These are phyloP conservation scores for Iguana delicatissima DNA, from an alignment of 2,797 vertebrate species.

Conservation along the genomic window DNA sequence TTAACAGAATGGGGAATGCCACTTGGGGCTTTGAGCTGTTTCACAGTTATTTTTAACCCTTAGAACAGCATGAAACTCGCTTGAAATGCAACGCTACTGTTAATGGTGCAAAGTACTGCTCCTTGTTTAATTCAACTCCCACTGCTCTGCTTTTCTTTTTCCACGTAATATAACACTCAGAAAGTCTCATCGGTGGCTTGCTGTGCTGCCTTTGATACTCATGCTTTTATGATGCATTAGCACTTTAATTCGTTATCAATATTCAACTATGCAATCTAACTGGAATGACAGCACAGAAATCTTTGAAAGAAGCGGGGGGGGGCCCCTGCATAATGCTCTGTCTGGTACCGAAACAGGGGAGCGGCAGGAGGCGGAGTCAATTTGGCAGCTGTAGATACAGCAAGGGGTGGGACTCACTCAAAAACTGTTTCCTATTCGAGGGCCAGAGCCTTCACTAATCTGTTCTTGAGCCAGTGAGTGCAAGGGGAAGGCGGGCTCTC, in stretches of 20 bases:
- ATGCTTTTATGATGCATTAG: background rate
- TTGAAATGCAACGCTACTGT: background rate
- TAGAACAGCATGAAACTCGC: background rate
- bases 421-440: slow-evolving; percentile 16
- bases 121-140: background rate
- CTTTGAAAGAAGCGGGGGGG: background rate
- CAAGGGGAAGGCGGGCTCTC: slow-evolving; percentile 23
- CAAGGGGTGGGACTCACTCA: slow-evolving; percentile 5
- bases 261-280: background rate
- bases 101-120: background rate
- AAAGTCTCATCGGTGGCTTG: background rate
- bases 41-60: background rate
- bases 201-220: background rate
- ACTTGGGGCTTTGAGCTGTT: background rate
- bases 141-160: background rate
- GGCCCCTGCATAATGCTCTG: slow-evolving; percentile 5
- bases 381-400: slow-evolving; percentile 7
- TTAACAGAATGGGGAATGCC: background rate
- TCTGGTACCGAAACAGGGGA: background rate
- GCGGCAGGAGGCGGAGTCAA: background rate
- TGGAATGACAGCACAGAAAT: background rate
- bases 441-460: slow-evolving; percentile 12
- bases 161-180: background rate
- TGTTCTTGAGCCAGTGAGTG: slow-evolving; percentile 26
- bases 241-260: background rate